Evolutionary conservation across 2,888 invertebrate species (phyloP), one percentile per base, ranked within the genome.

Genomic region (Spicauda simplicius): DNA sequence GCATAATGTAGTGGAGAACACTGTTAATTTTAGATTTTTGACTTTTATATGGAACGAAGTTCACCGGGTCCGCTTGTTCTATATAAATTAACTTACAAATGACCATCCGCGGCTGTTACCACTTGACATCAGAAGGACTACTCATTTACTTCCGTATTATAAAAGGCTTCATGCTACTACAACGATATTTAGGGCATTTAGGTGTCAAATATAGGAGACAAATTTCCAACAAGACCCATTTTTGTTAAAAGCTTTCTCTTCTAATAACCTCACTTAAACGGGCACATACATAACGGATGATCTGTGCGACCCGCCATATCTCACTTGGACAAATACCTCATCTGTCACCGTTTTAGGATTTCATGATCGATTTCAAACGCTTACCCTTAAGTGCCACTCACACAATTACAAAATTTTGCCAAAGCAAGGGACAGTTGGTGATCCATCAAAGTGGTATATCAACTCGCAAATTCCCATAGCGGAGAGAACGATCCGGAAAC

Each of bases 291-390:
- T 52, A 33, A 33, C 50, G 33, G 7, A 53, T 45, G 48, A 63
- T 63, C 55, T 33, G 45, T 48, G 45, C 48, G 55, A 55, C 56
- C 55, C 48, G 63, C 55, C 25, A 33, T 33, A 30, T 14, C 6
- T 33, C 63, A 33, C 63, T 55, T 19, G 48, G 50, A 57, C 76
- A 82, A 83, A 85, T 83, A 76, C 76, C n/a, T 76, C 79, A 80
- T 84, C 76, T 76, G 81, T 84, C 80, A 80, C 73, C 58, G 73
- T 58, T 72, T 63, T 50, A 64, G 57, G 64, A 64, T 52, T 37
- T 52, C 64, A 52, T 64, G 64, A 73, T 72, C 70, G 61, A 74
- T 74, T 76, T 70, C 30, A 25, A 50, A 50, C 55, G 33, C 14
- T 33, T 20, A 55, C 16, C 16, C 71, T 69, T 54, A 68, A 61